A percentile compares a stretch with the other conserved stretches of the same genome.
Evolutionary conservation across 2,113 vertebrate genomes (phyloP).

Genomic region (Sminthopsis crassicaudata): DNA sequence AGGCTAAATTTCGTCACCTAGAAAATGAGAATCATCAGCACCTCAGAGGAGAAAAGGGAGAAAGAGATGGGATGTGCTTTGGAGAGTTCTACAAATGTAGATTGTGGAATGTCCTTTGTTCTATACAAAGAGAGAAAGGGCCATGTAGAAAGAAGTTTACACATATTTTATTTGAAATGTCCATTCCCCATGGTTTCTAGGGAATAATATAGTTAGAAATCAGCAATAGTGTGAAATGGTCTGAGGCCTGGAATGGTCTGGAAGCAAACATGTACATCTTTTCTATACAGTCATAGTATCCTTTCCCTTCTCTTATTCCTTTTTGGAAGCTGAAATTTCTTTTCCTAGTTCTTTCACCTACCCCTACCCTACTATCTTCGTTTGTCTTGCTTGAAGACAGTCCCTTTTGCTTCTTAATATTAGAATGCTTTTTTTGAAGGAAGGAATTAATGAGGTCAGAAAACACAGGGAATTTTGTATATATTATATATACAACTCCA

Average conservation of each 20-base stretch:
- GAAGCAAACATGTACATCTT: neutral
- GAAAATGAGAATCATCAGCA: neutral
- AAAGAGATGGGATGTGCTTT: neutral
- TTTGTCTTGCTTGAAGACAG: neutral
- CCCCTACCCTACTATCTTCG: neutral
- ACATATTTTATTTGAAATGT: neutral
- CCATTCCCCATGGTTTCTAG: neutral
- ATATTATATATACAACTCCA: neutral
- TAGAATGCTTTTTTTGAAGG: neutral
- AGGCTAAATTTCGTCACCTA: neutral
- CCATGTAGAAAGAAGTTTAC: neutral
- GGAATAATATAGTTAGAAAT: neutral
- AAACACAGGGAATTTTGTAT: neutral
- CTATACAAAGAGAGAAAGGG: neutral
- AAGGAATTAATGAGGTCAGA: neutral
- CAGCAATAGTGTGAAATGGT: neutral
- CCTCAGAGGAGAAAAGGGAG: neutral
- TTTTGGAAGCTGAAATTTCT: neutral
- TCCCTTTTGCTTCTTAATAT: neutral
- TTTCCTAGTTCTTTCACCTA: neutral
- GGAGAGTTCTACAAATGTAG: neutral
- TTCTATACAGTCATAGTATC: neutral
- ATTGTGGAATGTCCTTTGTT: neutral
- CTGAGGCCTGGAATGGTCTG: neutral
- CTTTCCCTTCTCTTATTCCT: neutral